Evolutionary conservation across 2,888 invertebrate species (phyloP).

Genomic region (Drosophila colorata): DNA sequence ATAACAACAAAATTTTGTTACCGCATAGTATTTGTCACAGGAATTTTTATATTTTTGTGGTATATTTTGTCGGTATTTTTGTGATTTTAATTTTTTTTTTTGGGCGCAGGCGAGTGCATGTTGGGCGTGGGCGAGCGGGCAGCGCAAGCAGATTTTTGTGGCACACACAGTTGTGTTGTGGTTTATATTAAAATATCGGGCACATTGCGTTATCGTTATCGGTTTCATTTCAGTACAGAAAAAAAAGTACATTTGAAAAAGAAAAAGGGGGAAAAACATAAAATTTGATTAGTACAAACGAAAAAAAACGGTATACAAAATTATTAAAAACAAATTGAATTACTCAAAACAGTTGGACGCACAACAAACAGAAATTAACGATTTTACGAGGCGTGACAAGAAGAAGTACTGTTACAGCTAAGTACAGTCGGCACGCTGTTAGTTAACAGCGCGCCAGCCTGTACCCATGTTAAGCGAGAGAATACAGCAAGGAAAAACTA

Average conservation of each 20-base stretch:
- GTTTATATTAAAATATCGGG: conserved; percentile 38
- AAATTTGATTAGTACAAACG: conserved; percentile 76
- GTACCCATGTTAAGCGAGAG: conserved; percentile 25
- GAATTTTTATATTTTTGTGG: conserved; percentile 34
- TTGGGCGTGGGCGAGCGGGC: conserved; percentile 57
- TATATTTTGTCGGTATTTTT: conserved; percentile 44
- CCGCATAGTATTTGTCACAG: conserved; percentile 65
- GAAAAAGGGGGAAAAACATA: conserved; percentile 65
- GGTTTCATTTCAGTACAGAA: conserved; percentile 86
- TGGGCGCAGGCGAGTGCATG: conserved; percentile 68
- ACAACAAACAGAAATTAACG: conserved; percentile 42
- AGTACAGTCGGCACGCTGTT: conserved; percentile 9
- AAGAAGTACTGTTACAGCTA: conserved; percentile 27
- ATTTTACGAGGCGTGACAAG: conserved; percentile 42
- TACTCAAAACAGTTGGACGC: conserved; percentile 34
- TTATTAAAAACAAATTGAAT: conserved; percentile 51
- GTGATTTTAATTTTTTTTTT: conserved; percentile 30
- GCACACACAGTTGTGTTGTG: conserved; percentile 19
- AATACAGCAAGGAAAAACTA: conserved; percentile 9
- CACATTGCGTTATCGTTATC: conserved; percentile 82
- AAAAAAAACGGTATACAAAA: conserved; percentile 68
- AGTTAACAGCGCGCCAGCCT: conserved; percentile 38
- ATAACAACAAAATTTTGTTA: conserved; percentile 76
- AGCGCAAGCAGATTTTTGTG: conserved; percentile 58
- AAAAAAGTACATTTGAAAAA: conserved; percentile 57